Evolutionary conservation across 30 jellyfish, hydroid and myxozoan genomes (phyloP), one percentile per base, ranked within the genome.

Genomic region (Chironex yamaguchii): DNA sequence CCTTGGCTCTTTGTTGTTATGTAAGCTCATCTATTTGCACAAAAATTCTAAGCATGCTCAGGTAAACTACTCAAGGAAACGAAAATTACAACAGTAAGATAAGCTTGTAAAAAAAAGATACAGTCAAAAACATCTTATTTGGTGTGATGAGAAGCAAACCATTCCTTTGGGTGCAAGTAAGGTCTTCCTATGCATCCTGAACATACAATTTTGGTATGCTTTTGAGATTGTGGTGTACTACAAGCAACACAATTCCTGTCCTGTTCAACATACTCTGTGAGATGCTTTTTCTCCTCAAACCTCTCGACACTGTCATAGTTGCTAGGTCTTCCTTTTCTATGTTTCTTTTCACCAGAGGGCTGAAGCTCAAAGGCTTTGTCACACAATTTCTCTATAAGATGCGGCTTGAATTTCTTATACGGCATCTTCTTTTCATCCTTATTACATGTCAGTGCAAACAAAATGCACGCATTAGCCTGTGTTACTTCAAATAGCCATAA

Each of bases 401-500:
- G 9, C 17, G 9, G 13, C 17, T 42, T 42, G 58, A 42, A 42
- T 17, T 42, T 17, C 58, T 17, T 42, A 9, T 6, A 6, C 58
- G 58, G 17, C 17, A 42, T 42, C 17, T 42, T 42, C 17, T 42
- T 42, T 6, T 9, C 9, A 42, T 42, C 58, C 9, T 6, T 9
- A 17, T 9, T 6, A 42, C 58, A 17, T 53, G 89, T 50, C 63
- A 76, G 22, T 22, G 71, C 24, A 54, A n/a, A 76, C 27, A 76
- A 30, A 54, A 62, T 76, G 31, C 0, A 58, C 24, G 89, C 89
- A 50, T 76, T 76, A 9, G 33, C 29, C 30, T 50, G 89, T 3
- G 0, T 76, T 14, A 78, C 88, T 0, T 67, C 81, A 23, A 67
- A 67, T 9, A 28, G 23, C 81, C 81, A 67, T 23, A 11, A 14